These are phyloP conservation scores for Mus spicilegus DNA, from an alignment of 2,113 vertebrate species.

Conservation along the genomic window DNA sequence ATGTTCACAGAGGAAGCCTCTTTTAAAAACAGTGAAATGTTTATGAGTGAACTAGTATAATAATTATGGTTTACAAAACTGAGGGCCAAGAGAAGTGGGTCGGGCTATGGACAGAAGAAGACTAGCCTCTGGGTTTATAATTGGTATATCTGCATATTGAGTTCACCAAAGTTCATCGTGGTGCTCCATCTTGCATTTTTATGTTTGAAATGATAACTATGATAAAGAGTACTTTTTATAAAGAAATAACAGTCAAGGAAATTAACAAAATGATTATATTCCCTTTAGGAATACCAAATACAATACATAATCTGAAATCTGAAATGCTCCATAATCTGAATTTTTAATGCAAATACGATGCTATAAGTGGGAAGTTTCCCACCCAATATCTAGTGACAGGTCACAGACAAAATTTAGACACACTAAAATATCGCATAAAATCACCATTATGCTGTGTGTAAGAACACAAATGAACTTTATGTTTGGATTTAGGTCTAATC, in stretches of 20 bases:
- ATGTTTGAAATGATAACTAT: slow-evolving; percentile 54
- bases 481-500: not conserved
- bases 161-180: slow-evolving; percentile 1
- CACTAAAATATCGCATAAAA: not conserved
- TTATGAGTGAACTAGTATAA: slow-evolving; percentile 20
- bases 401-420: not conserved
- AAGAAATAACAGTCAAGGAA: slow-evolving; percentile 47
- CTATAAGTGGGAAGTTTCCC: not conserved
- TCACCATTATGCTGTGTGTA: not conserved
- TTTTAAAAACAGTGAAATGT: slow-evolving; percentile 43
- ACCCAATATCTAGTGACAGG: not conserved
- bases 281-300: slow-evolving; percentile 24
- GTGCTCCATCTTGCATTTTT: slow-evolving; percentile 18
- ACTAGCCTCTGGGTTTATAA: not conserved
- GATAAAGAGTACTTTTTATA: slow-evolving; percentile 8
- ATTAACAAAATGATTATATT: slow-evolving; percentile 41
- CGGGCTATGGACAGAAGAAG: slow-evolving; percentile 14
- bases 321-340: not conserved
- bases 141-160: not conserved
- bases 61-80: slow-evolving; percentile 34
- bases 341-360: not conserved
- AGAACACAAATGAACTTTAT: not conserved
- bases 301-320: not conserved
- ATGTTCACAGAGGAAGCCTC: not conserved
- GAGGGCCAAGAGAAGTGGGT: not conserved